Evolutionary conservation across 2,797 vertebrate species (phyloP).

Genomic region (Helostoma temminkii): DNA sequence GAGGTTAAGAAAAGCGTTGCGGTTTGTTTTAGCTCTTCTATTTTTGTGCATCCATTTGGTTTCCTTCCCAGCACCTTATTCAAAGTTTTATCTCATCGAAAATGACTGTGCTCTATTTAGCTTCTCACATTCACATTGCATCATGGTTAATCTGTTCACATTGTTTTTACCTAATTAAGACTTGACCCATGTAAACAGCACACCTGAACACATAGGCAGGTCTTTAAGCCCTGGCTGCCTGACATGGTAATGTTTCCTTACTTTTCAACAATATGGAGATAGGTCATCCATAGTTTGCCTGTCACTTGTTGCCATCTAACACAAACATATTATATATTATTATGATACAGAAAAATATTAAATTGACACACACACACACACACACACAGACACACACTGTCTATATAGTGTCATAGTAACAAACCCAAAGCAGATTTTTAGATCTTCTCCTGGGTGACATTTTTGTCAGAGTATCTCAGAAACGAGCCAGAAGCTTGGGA

Average conservation of each 20-base stretch:
- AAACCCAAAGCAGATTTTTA: constrained; percentile 27
- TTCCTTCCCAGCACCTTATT: constrained; percentile 42
- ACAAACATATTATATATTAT: too few species aligned
- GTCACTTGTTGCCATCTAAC: too few species aligned
- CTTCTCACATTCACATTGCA: constrained; percentile 41
- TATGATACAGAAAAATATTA: too few species aligned
- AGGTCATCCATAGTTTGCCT: constrained; percentile 36
- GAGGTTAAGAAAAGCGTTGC: constrained; percentile 39
- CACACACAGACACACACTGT: not conserved
- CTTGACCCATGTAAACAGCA: not conserved
- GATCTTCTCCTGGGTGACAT: constrained; percentile 34
- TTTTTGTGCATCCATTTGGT: constrained; percentile 49
- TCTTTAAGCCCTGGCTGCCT: not conserved
- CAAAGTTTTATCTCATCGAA: constrained; percentile 37
- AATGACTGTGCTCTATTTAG: constrained; percentile 41
- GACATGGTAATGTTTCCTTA: not conserved
- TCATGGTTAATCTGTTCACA: constrained; percentile 29
- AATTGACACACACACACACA: constrained; percentile 1
- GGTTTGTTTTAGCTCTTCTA: constrained; percentile 46
- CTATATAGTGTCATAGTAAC: constrained; percentile 24
- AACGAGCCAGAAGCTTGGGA: constrained; percentile 33
- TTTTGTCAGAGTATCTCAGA: constrained; percentile 44
- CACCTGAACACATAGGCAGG: not conserved
- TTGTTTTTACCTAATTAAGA: constrained; percentile 21
- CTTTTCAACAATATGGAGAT: not conserved